Conservation (phyloP, 2,888 invertebrate genomes). For the Orthonychiurus folsomi region DNA sequence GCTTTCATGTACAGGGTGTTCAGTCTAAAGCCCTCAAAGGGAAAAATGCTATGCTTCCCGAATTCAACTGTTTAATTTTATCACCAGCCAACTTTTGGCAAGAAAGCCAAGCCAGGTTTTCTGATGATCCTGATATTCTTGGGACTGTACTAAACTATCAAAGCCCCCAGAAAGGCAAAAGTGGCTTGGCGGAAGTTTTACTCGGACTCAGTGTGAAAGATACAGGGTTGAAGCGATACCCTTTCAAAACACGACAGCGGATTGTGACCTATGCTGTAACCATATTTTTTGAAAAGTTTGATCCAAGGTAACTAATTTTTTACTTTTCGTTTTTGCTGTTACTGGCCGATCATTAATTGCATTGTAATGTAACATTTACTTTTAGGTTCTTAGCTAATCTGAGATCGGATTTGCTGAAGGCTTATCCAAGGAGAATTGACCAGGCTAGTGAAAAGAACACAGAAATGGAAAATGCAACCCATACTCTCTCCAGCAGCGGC, state of each 20-base stretch:
- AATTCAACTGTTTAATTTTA: slow-evolving; percentile 80
- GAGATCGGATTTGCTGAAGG: slow-evolving; percentile 56
- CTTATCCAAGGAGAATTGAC: slow-evolving; percentile 53
- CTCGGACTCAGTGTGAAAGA: slow-evolving; percentile 86
- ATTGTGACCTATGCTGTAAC: slow-evolving; percentile 85
- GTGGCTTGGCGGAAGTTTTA: slow-evolving; percentile 76
- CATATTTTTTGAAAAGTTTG: slow-evolving; percentile 57
- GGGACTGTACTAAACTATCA: slow-evolving; percentile 70
- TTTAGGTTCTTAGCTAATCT: slow-evolving; percentile 69
- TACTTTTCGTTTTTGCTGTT: too few relatives aligned
- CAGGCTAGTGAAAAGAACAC: slow-evolving; percentile 16
- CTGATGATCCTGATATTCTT: slow-evolving; percentile 67
- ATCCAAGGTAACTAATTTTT: slow-evolving; percentile 32
- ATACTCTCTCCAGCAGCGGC: slow-evolving; percentile 44
- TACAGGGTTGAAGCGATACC: slow-evolving; percentile 81
- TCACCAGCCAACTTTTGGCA: slow-evolving; percentile 94
- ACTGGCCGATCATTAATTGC: background rate
- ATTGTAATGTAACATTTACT: background rate
- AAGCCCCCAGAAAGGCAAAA: slow-evolving; percentile 74
- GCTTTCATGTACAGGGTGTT: slow-evolving; percentile 48
- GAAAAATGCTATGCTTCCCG: slow-evolving; percentile 58
- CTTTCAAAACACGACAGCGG: slow-evolving; percentile 70
- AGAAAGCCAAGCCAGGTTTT: slow-evolving; percentile 67
- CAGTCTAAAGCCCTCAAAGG: slow-evolving; percentile 55
- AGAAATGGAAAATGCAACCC: slow-evolving; percentile 37